phyloP scores from a whole-genome alignment of 2,797 vertebrate species.

The Heterohyrax brucei region DNA sequence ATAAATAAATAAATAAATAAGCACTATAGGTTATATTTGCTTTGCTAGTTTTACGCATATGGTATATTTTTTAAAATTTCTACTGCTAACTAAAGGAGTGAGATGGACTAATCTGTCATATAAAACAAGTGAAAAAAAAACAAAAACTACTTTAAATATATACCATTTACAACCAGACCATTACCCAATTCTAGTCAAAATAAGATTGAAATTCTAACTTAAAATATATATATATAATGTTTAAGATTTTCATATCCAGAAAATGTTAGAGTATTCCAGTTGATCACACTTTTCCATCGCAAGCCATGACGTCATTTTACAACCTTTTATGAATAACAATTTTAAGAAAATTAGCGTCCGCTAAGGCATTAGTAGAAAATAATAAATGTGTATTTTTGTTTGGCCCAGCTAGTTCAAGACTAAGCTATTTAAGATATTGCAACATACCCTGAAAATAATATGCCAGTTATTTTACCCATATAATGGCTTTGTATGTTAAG shows the following conservation, averaged over 20 bases:
- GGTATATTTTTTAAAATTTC: conserved; percentile 41
- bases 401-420: not conserved
- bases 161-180: conserved; percentile 16
- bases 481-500: conserved; percentile 57
- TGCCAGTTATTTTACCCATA: conserved; percentile 18
- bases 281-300: conserved; percentile 18
- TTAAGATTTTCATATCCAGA: conserved; percentile 24
- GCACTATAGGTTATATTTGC: not conserved
- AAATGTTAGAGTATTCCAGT: conserved; percentile 62
- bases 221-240: not conserved
- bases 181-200: conserved; percentile 47
- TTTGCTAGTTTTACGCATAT: not conserved
- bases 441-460: conserved; percentile 49
- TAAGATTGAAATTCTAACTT: conserved; percentile 62
- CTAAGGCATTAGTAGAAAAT: conserved; percentile 41
- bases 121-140: conserved; percentile 33
- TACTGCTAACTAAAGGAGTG: conserved; percentile 23
- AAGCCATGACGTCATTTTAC: conserved; percentile 40
- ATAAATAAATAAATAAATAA: conserved; percentile 60
- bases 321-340: conserved; percentile 45
- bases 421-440: conserved; percentile 65
- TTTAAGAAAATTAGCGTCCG: conserved; percentile 62
- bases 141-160: conserved; percentile 57
- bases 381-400: conserved; percentile 23
- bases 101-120: conserved; percentile 42